A percentile compares a stretch with the other conserved stretches of the same genome.
Evolutionary conservation across 2,888 invertebrate species (phyloP).

Genomic region (Folsomia candida): DNA sequence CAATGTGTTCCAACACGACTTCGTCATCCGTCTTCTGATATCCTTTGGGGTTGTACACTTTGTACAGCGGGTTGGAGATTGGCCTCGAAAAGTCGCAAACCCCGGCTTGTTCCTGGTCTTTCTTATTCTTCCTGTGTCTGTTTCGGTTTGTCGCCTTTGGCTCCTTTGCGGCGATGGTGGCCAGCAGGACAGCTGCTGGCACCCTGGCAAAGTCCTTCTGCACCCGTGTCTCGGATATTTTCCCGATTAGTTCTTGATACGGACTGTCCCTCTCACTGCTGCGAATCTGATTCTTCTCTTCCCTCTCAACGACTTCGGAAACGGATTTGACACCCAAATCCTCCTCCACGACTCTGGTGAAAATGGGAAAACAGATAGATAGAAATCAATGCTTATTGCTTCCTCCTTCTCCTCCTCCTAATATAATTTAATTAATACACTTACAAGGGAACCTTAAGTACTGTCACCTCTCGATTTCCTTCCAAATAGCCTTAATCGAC

Average conservation of each 20-base stretch:
- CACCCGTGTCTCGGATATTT: not conserved
- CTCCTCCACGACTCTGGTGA: too few species aligned
- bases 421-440: constrained; percentile 7
- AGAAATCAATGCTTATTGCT: too few species aligned
- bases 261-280: not conserved
- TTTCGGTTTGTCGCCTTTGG: too few species aligned
- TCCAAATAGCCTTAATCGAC: too few species aligned
- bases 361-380: too few species aligned
- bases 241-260: not conserved
- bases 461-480: too few species aligned
- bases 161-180: not conserved
- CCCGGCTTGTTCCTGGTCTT: too few species aligned
- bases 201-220: not conserved
- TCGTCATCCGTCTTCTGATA: constrained; percentile 42
- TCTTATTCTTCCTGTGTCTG: not conserved
- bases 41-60: constrained; percentile 36
- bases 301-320: constrained; percentile 4
- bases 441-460: too few species aligned
- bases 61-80: constrained; percentile 43
- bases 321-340: constrained; percentile 5
- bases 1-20: constrained; percentile 31
- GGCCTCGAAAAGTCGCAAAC: constrained; percentile 16
- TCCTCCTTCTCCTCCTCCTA: not conserved
- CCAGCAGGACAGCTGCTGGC: not conserved
- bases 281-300: not conserved